Evolutionary conservation across 2,888 invertebrate species (phyloP), one percentile per base, ranked within the genome.

Genomic region (Sericinus montela): DNA sequence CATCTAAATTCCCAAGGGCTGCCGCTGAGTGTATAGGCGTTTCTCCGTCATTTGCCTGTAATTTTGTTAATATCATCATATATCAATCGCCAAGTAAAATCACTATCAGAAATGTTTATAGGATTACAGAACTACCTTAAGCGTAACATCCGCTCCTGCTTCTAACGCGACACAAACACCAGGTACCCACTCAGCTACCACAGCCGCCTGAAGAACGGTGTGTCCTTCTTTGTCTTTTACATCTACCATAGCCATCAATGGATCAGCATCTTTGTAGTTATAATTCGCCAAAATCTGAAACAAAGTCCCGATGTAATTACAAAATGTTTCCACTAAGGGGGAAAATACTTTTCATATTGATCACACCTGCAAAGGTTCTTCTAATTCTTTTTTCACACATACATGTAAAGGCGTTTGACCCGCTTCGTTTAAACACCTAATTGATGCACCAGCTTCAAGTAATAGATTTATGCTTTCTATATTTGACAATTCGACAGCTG

Each of bases 21-120:
- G 91, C 90, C 39, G 91, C 91, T 23, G 90, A 81, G 62, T 91
- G 91, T 2, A 91, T 75, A 4, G 90, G 87, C 4, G 90, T 90
- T 62, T 89, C 84, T 8, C 86, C 88, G 25, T 89, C 82, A 11
- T 85, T 80, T 42, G 85, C 87, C 87, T 87, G 60, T 45, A 69
- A 69, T 25, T 7, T 8, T 25, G 4, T 5, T 8, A n/a, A n/a
- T n/a, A n/a, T n/a, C n/a, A n/a, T n/a, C n/a, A n/a, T n/a, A n/a
- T n/a, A 25, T 25, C 25, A 25, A 25, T 7, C 1, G 25, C 25
- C 25, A 25, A n/a, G n/a, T n/a, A n/a, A n/a, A 5, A 25, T 25
- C 8, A 25, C 25, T 7, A 25, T 1, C 4, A 25, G 25, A 25
- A 25, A 25, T 8, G 8, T 5, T 23, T 23, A 23, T 6, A 8